Base-by-base conservation (phyloP, 2,888 invertebrate species). In the Entomobrya proxima region DNA sequence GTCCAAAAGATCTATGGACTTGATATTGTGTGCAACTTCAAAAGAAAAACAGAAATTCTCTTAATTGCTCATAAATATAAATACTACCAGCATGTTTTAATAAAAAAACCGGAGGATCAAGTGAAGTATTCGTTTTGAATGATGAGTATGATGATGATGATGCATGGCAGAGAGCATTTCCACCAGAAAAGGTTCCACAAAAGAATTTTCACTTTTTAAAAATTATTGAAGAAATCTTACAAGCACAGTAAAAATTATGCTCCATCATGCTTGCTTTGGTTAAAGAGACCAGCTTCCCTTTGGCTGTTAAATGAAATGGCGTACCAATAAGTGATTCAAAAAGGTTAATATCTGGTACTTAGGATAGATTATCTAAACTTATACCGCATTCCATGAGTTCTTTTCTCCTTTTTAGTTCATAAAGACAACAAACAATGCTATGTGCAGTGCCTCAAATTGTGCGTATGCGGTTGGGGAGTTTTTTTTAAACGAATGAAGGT, bases 51-150 rank as follows among this genome's bases (percentile, higher is more conserved):
- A 83, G 67, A 84, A 64, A 79, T 80, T 58, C 69, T 79, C 85
- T 86, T 86, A 86, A 86, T 86, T 86, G 85, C 85, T 86, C 85
- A 86, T 86, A 86, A 85, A 81, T 81, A 86, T 80, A 85, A 79
- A 85, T 79, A 75, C 85, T 85, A 85, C 85, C 75, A 74, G 61
- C 85, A 76, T 72, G 40, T 69, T 69, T 69, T 69, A 40, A 72
- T 47, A 72, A 72, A 47, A 18, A 72, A 47, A n/a, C 2, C 3
- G 30, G 27, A 72, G 47, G 27, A 24, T 27, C n/a, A 13, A 55
- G 27, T 55, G 55, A 50, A 27, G 47, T 18, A 18, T n/a, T 9
- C 27, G 50, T 30, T 32, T 30, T 72, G 30, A 67, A 67, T 13
- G 40, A 67, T 24, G n/a, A 69, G 11, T 13, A 37, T 15, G 64